Conservation (phyloP, 2,888 invertebrate genomes). For the Andrena bucephala region DNA sequence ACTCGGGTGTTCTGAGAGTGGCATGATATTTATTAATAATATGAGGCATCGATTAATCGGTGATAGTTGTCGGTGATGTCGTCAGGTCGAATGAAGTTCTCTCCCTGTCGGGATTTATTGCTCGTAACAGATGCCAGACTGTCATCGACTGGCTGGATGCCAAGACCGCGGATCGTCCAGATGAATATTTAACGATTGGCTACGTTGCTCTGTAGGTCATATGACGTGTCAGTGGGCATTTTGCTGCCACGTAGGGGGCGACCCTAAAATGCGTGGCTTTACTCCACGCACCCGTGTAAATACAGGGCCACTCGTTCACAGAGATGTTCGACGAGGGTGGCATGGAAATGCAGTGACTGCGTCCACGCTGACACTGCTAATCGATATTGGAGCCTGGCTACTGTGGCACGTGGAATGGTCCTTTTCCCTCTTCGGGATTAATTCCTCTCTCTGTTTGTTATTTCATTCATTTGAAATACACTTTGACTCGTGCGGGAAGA, state of each 20-base stretch:
- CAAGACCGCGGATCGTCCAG: conserved; percentile 12
- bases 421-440: neutral
- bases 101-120: conserved; percentile 31
- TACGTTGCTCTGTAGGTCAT: neutral
- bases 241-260: conserved; percentile 12
- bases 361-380: neutral
- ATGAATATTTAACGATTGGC: conserved; percentile 51
- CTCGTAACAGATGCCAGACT: conserved; percentile 23
- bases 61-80: neutral
- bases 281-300: conserved; percentile 34
- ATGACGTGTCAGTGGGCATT: conserved; percentile 29
- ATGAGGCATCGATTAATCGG: neutral
- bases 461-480: neutral
- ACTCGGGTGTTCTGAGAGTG: too few species aligned
- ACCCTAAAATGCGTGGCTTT: conserved; percentile 30
- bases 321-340: conserved; percentile 8
- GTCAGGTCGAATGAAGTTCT: conserved; percentile 21
- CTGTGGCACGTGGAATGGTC: neutral
- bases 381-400: conserved; percentile 24
- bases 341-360: neutral
- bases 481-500: neutral
- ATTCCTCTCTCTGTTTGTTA: neutral
- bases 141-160: conserved; percentile 39
- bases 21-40: neutral
- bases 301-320: conserved; percentile 16